Base-by-base conservation (phyloP, 2,797 vertebrate genomes). In the Kryptopterus vitreolus region DNA sequence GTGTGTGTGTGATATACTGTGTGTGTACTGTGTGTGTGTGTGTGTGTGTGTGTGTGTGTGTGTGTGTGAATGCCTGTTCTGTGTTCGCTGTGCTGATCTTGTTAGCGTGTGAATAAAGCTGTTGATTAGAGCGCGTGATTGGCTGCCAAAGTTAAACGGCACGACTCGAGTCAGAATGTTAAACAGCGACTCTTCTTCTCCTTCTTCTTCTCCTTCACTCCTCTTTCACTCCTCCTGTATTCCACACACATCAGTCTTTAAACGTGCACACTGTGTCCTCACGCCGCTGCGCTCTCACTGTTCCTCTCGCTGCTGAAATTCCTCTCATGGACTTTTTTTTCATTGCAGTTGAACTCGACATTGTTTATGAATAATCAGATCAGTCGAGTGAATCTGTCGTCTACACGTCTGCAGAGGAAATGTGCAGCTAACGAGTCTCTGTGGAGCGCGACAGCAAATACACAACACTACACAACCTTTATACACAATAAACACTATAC, bases 21-120 rank as follows among this genome's bases (percentile, higher is more conserved):
- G 38, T 43, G 38, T 43, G 38, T 43, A n/a, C n/a, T n/a, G 38
- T 43, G 38, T 43, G 38, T 43, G 38, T 9, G 38, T 59, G 58
- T 59, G 58, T 66, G 63, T 66, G 62, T 65, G 33, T 31, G 29
- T 70, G 68, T 71, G 68, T 72, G 12, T 57, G 11, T 9, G 22
- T 35, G 33, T 48, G n/a, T n/a, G 91, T 95, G 93, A 96, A 96
- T 94, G 87, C 38, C 35, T 62, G 78, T 73, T 85, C 57, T 79
- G 69, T 79, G 53, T 59, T 63, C 11, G 38, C 55, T 38, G 92
- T 79, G 53, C 46, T n/a, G 43, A 48, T 79, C 62, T 76, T 20
- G 63, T 55, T 69, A 80, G 59, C 71, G 74, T 65, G 79, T 81
- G 79, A 81, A 81, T 75, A 62, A 81, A 75, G 53, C 71, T 35